A percentile compares a stretch with the other conserved stretches of the same genome.
Conservation (phyloP, 2,113 vertebrate genomes). For the Dinomys branickii region DNA sequence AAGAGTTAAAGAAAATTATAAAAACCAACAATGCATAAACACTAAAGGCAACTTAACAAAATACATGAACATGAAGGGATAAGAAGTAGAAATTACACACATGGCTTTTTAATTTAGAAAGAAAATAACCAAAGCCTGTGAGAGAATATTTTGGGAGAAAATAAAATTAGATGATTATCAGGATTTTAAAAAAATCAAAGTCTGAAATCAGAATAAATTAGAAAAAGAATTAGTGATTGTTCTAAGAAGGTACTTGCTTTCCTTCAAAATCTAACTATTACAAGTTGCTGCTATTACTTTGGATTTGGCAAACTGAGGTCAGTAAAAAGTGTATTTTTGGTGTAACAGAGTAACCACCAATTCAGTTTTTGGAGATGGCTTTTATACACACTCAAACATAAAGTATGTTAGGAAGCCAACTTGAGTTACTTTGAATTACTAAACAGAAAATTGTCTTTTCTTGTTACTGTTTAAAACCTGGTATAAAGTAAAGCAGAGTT, state of each 20-base stretch:
- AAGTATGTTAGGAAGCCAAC: background rate
- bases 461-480: background rate
- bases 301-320: background rate
- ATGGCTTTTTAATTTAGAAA: background rate
- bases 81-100: too few species aligned
- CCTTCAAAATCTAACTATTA: background rate
- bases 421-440: background rate
- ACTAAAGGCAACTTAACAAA: background rate
- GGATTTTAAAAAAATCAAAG: background rate
- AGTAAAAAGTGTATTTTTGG: accelerated
- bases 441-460: background rate
- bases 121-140: background rate
- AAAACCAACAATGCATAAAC: background rate
- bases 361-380: background rate
- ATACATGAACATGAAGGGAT: background rate
- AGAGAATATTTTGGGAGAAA: background rate
- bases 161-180: background rate
- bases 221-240: background rate
- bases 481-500: background rate
- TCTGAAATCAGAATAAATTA: background rate
- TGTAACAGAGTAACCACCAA: accelerated
- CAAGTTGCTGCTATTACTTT: background rate
- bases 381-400: background rate
- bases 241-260: background rate
- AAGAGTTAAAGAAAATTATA: background rate